Percentiles rank a stretch among this genome's conserved stretches.
phyloP scores from a whole-genome alignment of 2,888 invertebrate species.

The Chrysodeixis includens region DNA sequence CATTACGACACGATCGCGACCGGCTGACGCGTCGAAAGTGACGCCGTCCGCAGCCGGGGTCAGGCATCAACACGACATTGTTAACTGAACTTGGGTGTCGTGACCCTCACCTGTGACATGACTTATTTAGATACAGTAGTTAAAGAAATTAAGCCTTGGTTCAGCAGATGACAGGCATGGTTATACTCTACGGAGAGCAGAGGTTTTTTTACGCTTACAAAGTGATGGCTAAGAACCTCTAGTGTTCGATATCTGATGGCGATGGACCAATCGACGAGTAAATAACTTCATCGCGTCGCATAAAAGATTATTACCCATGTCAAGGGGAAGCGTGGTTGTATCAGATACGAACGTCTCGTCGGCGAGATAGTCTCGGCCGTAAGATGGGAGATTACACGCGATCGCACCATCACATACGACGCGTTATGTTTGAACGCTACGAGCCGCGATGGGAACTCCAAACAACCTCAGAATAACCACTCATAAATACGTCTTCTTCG shows the following conservation, averaged over 20 bases:
- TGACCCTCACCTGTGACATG: constrained; percentile 71
- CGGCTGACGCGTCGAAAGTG: constrained; percentile 61
- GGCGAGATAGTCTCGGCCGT: constrained; percentile 54
- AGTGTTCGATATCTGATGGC: constrained; percentile 54
- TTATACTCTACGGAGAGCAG: constrained; percentile 2
- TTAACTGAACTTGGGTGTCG: constrained; percentile 70
- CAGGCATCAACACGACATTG: constrained; percentile 70
- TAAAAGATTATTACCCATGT: constrained; percentile 73
- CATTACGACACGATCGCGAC: constrained; percentile 67
- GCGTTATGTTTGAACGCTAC: constrained; percentile 65
- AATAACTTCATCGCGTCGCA: constrained; percentile 75
- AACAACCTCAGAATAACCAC: constrained; percentile 72
- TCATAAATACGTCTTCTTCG: constrained; percentile 73
- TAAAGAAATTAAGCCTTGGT: constrained; percentile 19
- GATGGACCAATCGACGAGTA: constrained; percentile 64
- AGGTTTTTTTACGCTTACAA: constrained; percentile 39
- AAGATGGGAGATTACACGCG: constrained; percentile 62
- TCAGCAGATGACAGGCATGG: not conserved
- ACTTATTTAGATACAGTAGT: constrained; percentile 46
- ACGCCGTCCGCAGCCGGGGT: constrained; percentile 58
- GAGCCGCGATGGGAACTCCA: constrained; percentile 73
- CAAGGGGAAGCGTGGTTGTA: constrained; percentile 66
- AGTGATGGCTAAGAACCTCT: constrained; percentile 39
- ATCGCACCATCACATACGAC: constrained; percentile 64
- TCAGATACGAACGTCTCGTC: constrained; percentile 66